Evolutionary conservation across 2,797 vertebrate genomes (phyloP).

Genomic region (Myotis vivesi): DNA sequence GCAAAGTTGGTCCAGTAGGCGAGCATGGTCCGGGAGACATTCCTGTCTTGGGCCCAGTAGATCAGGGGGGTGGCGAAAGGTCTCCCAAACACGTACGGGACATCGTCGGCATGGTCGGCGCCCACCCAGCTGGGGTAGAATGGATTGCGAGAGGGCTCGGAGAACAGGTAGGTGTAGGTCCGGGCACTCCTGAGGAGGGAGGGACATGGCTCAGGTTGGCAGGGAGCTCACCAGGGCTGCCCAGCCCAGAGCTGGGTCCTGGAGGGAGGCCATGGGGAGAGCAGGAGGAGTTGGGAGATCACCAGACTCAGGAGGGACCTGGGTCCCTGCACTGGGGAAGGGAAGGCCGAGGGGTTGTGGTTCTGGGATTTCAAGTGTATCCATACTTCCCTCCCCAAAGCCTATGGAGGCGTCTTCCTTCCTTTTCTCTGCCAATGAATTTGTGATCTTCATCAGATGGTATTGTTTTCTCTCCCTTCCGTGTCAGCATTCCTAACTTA

Average conservation of each 20-base stretch:
- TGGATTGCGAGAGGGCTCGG: constrained; percentile 83
- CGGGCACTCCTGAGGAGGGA: constrained; percentile 80
- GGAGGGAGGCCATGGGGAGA: fast-evolving
- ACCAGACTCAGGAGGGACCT: neutral
- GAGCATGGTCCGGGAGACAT: constrained; percentile 89
- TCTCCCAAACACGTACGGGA: constrained; percentile 95
- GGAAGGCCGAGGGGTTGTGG: neutral
- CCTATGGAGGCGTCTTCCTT: neutral
- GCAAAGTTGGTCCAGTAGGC: constrained; percentile 99
- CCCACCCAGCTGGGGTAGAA: constrained; percentile 92
- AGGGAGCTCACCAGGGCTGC: fast-evolving
- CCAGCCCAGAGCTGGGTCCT: neutral
- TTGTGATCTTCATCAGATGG: neutral
- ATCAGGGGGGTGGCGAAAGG: constrained; percentile 88
- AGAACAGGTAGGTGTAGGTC: constrained; percentile 93
- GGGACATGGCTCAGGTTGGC: neutral
- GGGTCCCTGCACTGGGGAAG: neutral
- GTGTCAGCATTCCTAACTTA: neutral
- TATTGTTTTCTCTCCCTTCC: fast-evolving
- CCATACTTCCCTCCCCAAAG: too few relatives aligned
- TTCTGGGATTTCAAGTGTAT: neutral
- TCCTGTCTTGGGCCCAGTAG: constrained; percentile 89
- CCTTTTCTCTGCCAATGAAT: neutral
- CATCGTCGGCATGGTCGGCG: constrained; percentile 93
- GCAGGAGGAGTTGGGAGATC: neutral